Conservation (phyloP, 2,797 vertebrate genomes). For the Tangara arthus region DNA sequence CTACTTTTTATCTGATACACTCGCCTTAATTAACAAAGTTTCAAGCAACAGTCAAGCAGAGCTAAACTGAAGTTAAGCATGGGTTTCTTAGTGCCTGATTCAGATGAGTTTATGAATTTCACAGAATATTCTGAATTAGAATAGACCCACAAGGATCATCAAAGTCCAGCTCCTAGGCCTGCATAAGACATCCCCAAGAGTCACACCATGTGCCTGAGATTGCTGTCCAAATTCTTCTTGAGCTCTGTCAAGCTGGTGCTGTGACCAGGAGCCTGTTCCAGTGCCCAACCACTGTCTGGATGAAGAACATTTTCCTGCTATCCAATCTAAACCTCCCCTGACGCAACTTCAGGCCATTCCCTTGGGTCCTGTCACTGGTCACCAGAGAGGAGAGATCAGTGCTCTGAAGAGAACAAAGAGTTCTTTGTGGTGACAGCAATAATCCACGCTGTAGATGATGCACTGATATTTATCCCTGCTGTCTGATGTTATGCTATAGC, state of each 20-base stretch:
- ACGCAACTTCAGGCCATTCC: neutral
- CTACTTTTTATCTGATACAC: neutral
- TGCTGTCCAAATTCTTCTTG: neutral
- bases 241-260: neutral
- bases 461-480: neutral
- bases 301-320: neutral
- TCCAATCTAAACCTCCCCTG: neutral
- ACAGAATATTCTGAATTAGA: neutral
- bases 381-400: neutral
- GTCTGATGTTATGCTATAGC: neutral
- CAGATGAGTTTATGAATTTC: neutral
- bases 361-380: neutral
- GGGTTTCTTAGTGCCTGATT: neutral
- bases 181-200: neutral
- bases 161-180: neutral
- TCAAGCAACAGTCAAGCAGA: neutral
- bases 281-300: accelerated
- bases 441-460: neutral
- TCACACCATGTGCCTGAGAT: neutral
- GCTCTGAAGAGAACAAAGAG: neutral
- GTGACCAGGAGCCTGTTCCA: neutral
- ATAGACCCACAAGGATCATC: neutral
- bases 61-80: neutral
- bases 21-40: neutral
- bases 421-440: neutral